Evolutionary conservation across 2,888 invertebrate species (phyloP), one percentile per base, ranked within the genome.

Genomic region (Nasonia oneida): DNA sequence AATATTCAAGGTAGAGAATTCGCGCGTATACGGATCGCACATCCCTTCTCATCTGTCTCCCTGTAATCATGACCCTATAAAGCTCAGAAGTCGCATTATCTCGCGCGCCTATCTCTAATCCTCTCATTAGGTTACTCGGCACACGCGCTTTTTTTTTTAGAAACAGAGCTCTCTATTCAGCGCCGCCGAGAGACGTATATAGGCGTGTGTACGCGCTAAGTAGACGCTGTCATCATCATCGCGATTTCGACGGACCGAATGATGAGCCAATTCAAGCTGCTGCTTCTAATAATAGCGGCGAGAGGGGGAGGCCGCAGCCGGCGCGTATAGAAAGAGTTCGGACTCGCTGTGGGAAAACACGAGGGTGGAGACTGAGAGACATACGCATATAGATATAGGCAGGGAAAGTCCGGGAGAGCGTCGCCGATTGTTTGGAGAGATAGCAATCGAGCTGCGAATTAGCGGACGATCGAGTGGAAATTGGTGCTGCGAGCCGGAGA

Each of bases 31-130:
- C 29, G 29, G 37, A 37, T 37, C 64, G 23, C 29, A 29, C 29
- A n/a, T 64, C 10, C 18, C 64, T 29, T 64, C 64, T 64, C 29
- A 29, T 33, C 33, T 67, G 14, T 37, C 37, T 39, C 39, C 39
- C 81, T 81, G 57, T 81, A 81, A 81, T 81, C 81, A 81, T 18
- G 18, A 14, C 73, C 5, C 2, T 12, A 33, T 50, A 37, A 15
- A 74, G 39, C 18, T n/a, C 37, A 78, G 29, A 70, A 79, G 18
- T 18, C 42, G 12, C 29, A 18, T 78, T 67, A 78, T 14, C 47
- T 78, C 47, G 33, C n/a, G n/a, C 8, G 8, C 42, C 18, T 8
- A 33, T 15, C 53, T 15, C 23, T 71, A 71, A 81, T 81, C 37
- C 73, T 39, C 39, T 81, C 15, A 81, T 81, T 81, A 73, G 29